Evolutionary conservation across 1,140 invertebrate species (phyloP).

Genomic region (Matsumurasca onukii): DNA sequence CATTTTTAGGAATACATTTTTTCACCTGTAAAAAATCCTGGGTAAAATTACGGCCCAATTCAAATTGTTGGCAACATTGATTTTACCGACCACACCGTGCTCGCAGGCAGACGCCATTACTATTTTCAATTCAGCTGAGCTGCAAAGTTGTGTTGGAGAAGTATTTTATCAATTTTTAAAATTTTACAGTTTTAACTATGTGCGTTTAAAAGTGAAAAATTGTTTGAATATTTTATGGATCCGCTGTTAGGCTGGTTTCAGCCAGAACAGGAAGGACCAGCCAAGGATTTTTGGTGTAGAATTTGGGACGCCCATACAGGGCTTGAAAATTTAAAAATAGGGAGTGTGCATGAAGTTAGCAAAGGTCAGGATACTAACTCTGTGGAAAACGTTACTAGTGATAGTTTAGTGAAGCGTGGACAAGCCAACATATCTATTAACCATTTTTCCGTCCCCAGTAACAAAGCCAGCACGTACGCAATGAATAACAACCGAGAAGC

Average conservation of each 20-base stretch:
- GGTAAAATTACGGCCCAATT: too few relatives aligned
- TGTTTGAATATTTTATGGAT: constrained; percentile 67
- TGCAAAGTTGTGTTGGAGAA: not conserved
- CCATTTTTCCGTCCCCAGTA: constrained; percentile 48
- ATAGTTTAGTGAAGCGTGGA: constrained; percentile 68
- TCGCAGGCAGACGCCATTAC: constrained; percentile 7
- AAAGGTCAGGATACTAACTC: constrained; percentile 48
- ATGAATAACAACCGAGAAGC: constrained; percentile 81
- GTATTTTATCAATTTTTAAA: too few relatives aligned
- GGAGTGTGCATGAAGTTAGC: constrained; percentile 41
- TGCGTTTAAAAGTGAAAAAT: not conserved
- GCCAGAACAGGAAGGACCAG: constrained; percentile 94
- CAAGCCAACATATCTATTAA: constrained; percentile 64
- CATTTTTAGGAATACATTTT: too few relatives aligned
- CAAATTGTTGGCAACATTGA: too few relatives aligned
- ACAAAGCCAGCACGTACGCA: constrained; percentile 85
- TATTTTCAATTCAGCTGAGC: constrained; percentile 7
- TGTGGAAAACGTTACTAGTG: constrained; percentile 51
- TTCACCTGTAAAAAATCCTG: too few relatives aligned
- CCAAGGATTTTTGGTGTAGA: constrained; percentile 63
- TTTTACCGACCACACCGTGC: too few relatives aligned
- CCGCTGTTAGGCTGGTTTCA: constrained; percentile 94
- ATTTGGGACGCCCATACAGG: constrained; percentile 33
- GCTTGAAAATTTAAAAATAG: constrained; percentile 39
- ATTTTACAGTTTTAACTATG: too few relatives aligned